Evolutionary conservation across 2,113 vertebrate genomes (phyloP).

Genomic region (Recurvirostra avosetta): DNA sequence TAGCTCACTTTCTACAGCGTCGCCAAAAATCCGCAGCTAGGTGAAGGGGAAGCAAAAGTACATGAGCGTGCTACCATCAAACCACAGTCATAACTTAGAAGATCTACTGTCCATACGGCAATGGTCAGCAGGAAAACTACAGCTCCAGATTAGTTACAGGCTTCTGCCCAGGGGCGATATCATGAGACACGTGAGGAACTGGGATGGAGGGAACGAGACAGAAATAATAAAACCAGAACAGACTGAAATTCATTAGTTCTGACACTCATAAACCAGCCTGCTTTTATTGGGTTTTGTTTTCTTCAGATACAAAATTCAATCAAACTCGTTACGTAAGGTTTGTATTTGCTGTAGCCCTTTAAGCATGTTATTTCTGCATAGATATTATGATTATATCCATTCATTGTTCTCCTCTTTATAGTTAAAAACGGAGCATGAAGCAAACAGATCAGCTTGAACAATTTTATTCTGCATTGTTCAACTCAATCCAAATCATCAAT

Average conservation of each 20-base stretch:
- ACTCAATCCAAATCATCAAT: not conserved
- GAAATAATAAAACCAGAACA: not conserved
- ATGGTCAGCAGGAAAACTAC: not conserved
- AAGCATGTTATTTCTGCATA: not conserved
- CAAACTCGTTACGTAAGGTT: not conserved
- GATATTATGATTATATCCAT: not conserved
- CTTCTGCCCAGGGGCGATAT: not conserved
- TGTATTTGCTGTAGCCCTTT: not conserved
- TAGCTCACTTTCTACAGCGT: not conserved
- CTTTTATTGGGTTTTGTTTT: not conserved
- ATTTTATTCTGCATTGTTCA: not conserved
- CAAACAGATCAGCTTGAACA: not conserved
- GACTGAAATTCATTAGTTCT: not conserved
- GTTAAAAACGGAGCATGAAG: not conserved
- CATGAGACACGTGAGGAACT: not conserved
- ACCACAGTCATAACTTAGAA: not conserved
- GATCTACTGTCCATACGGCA: not conserved
- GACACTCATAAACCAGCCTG: not conserved
- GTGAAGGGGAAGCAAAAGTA: not conserved
- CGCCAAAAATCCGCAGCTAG: accelerated
- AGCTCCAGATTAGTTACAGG: not conserved
- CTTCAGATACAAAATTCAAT: not conserved
- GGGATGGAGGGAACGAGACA: not conserved
- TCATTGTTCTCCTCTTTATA: not conserved
- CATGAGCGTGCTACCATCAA: accelerated